Conservation (phyloP, 2,888 invertebrate genomes). For the Aphidius colemani region DNA sequence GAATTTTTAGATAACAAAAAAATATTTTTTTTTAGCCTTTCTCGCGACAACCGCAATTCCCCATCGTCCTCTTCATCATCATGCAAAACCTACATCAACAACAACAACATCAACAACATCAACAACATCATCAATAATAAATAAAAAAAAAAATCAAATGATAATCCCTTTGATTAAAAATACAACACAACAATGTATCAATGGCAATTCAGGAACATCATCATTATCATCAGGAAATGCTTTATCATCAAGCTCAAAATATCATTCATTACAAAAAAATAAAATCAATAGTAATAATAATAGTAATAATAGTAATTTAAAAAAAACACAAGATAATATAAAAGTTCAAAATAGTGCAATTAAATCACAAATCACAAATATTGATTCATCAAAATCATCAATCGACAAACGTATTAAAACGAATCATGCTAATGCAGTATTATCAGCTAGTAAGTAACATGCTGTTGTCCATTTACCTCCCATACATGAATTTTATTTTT, state of each 20-base stretch:
- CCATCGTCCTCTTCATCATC: constrained; percentile 62
- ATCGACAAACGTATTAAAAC: constrained; percentile 53
- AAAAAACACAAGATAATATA: constrained; percentile 32
- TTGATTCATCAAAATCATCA: constrained; percentile 56
- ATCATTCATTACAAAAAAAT: not conserved
- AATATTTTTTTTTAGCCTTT: constrained; percentile 68
- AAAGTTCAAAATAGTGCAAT: constrained; percentile 44
- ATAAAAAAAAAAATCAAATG: constrained; percentile 33
- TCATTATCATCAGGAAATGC: constrained; percentile 42
- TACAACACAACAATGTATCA: constrained; percentile 40
- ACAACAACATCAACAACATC: constrained; percentile 15
- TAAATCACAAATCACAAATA: constrained; percentile 45
- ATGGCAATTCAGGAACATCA: constrained; percentile 45
- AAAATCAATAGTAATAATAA: too few species aligned
- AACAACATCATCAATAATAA: too few species aligned
- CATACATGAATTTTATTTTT: not conserved
- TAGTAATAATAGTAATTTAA: constrained; percentile 12
- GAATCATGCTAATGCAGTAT: constrained; percentile 52
- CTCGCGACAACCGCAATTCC: constrained; percentile 76
- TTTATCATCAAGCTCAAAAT: constrained; percentile 29
- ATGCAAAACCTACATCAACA: constrained; percentile 50
- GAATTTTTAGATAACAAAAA: too few species aligned
- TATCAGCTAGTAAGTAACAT: constrained; percentile 60
- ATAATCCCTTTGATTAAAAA: constrained; percentile 38
- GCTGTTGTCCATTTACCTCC: constrained; percentile 24